phyloP scores from a whole-genome alignment of 2,888 invertebrate genomes.

The Dorcus parallelipipedus region DNA sequence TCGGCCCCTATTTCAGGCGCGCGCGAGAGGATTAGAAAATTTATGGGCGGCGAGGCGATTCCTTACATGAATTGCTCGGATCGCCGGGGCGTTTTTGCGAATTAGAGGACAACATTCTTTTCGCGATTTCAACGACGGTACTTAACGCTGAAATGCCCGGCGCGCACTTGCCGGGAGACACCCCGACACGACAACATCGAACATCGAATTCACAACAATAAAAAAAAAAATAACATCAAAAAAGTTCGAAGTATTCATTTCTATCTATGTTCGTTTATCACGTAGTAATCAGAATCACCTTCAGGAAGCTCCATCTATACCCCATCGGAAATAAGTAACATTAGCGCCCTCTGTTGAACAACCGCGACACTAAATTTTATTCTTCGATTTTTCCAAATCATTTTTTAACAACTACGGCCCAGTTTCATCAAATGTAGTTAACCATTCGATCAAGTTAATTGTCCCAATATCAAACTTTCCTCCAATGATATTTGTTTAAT shows the following conservation, averaged over 20 bases:
- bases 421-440: no score
- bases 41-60: neutral
- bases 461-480: no score
- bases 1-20: constrained; percentile 12
- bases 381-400: no score
- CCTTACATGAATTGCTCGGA: neutral
- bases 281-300: neutral
- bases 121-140: neutral
- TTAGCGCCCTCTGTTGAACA: no score
- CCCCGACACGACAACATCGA: neutral
- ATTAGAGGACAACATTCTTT: neutral
- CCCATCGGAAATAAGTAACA: no score
- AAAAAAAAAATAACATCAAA: neutral
- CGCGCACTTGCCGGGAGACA: neutral
- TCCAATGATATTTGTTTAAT: no score
- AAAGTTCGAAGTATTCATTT: neutral
- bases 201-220: neutral
- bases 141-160: neutral
- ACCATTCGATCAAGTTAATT: no score
- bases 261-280: neutral
- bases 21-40: neutral
- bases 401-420: no score
- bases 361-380: no score
- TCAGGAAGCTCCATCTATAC: no score
- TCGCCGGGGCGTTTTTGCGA: neutral